These are phyloP conservation scores for Arbacia lixula DNA, from an alignment of 53 echinoderm and acorn worm species.

Conservation along the genomic window DNA sequence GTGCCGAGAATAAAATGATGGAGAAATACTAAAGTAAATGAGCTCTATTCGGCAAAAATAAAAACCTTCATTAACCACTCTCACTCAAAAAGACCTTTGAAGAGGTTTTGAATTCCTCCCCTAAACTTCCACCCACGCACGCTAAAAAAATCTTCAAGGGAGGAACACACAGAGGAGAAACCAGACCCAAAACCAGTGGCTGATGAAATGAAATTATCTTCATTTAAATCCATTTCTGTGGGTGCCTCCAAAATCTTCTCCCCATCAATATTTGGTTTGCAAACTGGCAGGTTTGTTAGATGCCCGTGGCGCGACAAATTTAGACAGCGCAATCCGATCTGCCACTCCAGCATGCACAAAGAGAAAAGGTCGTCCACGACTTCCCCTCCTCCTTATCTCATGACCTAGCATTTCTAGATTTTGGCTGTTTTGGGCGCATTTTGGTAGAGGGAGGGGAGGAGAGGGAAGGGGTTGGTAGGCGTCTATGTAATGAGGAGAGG, in stretches of 20 bases:
- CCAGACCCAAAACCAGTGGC: too few relatives aligned
- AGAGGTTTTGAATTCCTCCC: too few relatives aligned
- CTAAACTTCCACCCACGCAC: too few relatives aligned
- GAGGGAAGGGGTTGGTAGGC: background rate
- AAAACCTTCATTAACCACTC: too few relatives aligned
- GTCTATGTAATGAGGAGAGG: background rate
- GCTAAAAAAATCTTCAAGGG: too few relatives aligned
- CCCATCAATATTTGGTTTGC: conserved; percentile 48
- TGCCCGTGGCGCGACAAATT: background rate
- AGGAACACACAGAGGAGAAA: too few relatives aligned
- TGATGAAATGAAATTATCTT: conserved; percentile 52
- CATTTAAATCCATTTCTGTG: conserved; percentile 41
- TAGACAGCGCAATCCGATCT: conserved; percentile 12
- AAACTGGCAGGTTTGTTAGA: conserved; percentile 6
- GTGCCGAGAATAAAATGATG: too few relatives aligned
- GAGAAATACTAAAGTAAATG: too few relatives aligned
- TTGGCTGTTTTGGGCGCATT: background rate
- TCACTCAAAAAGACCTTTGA: too few relatives aligned
- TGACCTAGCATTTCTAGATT: conserved; percentile 6
- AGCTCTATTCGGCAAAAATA: too few relatives aligned
- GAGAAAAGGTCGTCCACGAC: conserved; percentile 19
- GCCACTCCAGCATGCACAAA: background rate
- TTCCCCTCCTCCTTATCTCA: background rate
- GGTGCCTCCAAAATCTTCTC: conserved; percentile 32
- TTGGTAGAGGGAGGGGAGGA: background rate